phyloP scores from a whole-genome alignment of 2,797 vertebrate species.

The Pseudochirops corinnae region DNA sequence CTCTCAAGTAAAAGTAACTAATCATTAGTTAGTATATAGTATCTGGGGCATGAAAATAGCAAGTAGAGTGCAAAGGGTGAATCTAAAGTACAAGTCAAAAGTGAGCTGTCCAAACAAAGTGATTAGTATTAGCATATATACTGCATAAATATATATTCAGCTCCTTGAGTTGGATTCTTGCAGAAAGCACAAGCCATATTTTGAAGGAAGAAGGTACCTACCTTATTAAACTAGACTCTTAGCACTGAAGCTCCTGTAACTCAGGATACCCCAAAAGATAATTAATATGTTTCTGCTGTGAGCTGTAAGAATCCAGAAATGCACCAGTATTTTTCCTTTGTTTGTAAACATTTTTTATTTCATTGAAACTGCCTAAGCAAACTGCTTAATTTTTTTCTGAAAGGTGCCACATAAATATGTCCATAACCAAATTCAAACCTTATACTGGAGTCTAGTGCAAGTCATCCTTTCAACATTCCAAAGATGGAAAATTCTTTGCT shows the following conservation, averaged over 20 bases:
- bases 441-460: constrained; percentile 77
- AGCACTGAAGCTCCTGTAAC: background rate
- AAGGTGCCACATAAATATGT: constrained; percentile 78
- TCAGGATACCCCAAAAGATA: background rate
- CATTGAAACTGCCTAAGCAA: constrained; percentile 78
- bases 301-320: constrained; percentile 39
- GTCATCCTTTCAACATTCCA: constrained; percentile 84
- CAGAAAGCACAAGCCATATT: constrained; percentile 81
- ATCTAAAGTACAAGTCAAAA: background rate
- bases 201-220: constrained; percentile 22
- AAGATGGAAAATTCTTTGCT: constrained; percentile 81
- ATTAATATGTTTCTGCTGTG: constrained; percentile 15
- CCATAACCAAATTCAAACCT: constrained; percentile 73
- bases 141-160: constrained; percentile 54
- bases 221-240: background rate
- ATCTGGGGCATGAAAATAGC: constrained; percentile 59
- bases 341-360: constrained; percentile 64
- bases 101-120: background rate
- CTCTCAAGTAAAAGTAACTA: constrained; percentile 58
- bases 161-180: constrained; percentile 4
- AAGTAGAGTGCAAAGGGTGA: constrained; percentile 27
- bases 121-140: constrained; percentile 2
- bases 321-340: constrained; percentile 41
- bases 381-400: constrained; percentile 56
- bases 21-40: constrained; percentile 39